Percentiles rank a stretch among this genome's conserved stretches.
Conservation (phyloP, 2,797 vertebrate species). For the Adrianichthys oophorus region DNA sequence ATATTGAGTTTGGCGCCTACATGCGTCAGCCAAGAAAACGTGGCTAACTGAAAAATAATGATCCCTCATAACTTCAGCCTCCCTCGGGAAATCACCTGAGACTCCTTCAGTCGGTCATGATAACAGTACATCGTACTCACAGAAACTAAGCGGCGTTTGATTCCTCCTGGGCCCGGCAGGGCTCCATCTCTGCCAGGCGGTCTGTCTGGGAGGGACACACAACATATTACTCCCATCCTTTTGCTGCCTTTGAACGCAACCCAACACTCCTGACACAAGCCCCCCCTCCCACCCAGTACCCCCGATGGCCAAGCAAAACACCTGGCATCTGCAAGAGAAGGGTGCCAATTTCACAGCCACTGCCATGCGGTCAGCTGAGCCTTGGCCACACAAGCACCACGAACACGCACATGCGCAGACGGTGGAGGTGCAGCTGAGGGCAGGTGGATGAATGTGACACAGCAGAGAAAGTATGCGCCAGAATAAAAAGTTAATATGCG, state of each 20-base stretch:
- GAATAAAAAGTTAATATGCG: slow-evolving; percentile 24
- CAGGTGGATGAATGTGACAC: slow-evolving; percentile 27
- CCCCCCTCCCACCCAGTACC: slow-evolving; percentile 40
- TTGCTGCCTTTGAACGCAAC: slow-evolving; percentile 54
- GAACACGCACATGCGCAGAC: slow-evolving; percentile 21
- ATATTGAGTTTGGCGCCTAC: slow-evolving; percentile 3
- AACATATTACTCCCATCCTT: slow-evolving; percentile 45
- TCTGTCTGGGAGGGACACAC: slow-evolving; percentile 43
- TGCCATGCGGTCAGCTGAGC: slow-evolving; percentile 71
- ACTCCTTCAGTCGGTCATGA: not conserved
- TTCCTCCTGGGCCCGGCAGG: slow-evolving; percentile 19
- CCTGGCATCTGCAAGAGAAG: slow-evolving; percentile 72
- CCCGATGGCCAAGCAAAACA: slow-evolving; percentile 74
- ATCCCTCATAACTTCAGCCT: slow-evolving; percentile 3
- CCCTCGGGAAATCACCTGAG: slow-evolving; percentile 30
- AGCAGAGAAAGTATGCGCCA: slow-evolving; percentile 17
- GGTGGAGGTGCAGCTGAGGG: slow-evolving; percentile 12
- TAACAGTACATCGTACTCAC: slow-evolving; percentile 15
- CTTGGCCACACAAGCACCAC: slow-evolving; percentile 27
- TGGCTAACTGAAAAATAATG: slow-evolving; percentile 19
- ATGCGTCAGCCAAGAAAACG: slow-evolving; percentile 12
- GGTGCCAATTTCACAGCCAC: slow-evolving; percentile 56
- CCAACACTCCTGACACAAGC: slow-evolving; percentile 61
- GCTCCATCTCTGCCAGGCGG: slow-evolving; percentile 16
- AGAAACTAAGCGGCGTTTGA: slow-evolving; percentile 35